These are phyloP conservation scores for Nibea albiflora DNA, from an alignment of 2,113 vertebrate genomes.

Conservation along the genomic window DNA sequence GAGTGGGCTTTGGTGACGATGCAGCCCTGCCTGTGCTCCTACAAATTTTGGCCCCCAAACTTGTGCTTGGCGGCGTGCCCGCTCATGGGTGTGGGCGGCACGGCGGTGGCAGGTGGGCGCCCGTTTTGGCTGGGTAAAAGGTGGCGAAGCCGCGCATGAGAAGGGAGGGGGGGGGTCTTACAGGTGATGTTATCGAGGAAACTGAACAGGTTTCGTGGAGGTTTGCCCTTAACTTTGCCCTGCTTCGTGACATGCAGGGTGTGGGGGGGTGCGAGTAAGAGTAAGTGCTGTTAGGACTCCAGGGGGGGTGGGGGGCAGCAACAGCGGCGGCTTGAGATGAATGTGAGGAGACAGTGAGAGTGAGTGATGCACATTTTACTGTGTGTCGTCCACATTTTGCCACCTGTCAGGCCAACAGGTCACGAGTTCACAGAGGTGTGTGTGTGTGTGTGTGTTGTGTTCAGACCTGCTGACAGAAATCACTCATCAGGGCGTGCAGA, in stretches of 20 bases:
- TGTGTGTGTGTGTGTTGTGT: conserved; percentile 2
- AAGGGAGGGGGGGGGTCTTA: too few species aligned
- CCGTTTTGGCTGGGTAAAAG: conserved; percentile 21
- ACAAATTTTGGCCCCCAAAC: conserved; percentile 47
- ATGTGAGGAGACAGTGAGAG: conserved; percentile 69
- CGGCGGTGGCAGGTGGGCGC: conserved; percentile 34
- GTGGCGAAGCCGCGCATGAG: neutral
- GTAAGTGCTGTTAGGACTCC: neutral
- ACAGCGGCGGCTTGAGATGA: conserved; percentile 14
- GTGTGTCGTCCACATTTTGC: conserved; percentile 47
- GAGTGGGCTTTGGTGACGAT: neutral
- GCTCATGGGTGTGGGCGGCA: conserved; percentile 45
- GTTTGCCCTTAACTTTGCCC: too few species aligned
- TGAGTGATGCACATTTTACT: conserved; percentile 64
- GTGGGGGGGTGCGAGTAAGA: too few species aligned
- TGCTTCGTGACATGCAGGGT: too few species aligned
- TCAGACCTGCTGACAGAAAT: conserved; percentile 20
- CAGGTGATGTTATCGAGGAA: neutral
- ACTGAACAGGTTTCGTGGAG: too few species aligned
- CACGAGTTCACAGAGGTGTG: conserved; percentile 51
- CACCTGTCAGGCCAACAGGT: conserved; percentile 68
- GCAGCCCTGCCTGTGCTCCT: conserved; percentile 13
- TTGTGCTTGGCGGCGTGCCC: conserved; percentile 42
- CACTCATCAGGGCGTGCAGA: conserved; percentile 25
- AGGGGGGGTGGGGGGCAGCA: neutral